Base-by-base conservation (phyloP, 2,797 vertebrate species). In the Labroides dimidiatus region DNA sequence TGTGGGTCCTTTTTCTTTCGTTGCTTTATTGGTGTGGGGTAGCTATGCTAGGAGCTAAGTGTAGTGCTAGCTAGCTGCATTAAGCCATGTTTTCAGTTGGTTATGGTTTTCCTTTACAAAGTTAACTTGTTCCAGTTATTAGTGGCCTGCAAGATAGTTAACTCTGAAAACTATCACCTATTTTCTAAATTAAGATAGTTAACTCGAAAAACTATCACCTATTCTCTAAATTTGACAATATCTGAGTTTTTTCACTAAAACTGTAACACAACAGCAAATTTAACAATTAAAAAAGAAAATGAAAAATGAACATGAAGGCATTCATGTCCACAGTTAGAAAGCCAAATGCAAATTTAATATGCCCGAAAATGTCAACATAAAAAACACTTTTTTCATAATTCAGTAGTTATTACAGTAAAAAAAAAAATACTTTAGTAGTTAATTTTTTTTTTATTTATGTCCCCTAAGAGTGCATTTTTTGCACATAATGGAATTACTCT, bases 381-480 rank as follows among this genome's bases (percentile, higher is more conserved):
- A 39, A 2, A 12, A 39, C 2, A 9, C 11, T 9, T 9, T 36
- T n/a, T 9, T 36, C 37, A 39, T 9, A 39, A 3, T 39, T 14
- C 11, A 39, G 13, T 13, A 14, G 11, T 39, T 13, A 45, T 39
- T 12, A 12, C 14, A 8, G 0, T n/a, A n/a, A n/a, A n/a, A n/a
- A n/a, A n/a, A n/a, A n/a, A n/a, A n/a, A n/a, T n/a, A n/a, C n/a
- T n/a, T n/a, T n/a, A n/a, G n/a, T n/a, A n/a, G n/a, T n/a, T n/a
- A n/a, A n/a, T n/a, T n/a, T 6, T 15, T 15, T 64, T 51, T 27
- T 12, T 51, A 20, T 73, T 24, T 56, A 14, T 41, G 17, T 39
- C 0, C 42, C 19, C 20, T 47, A 20, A 67, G 61, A 62, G 23
- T 37, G 0, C 37, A 68, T 56, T 50, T 65, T 20, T n/a, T 54